Percentiles rank a stretch among this genome's conserved stretches.
Conservation (phyloP, 2,113 vertebrate genomes). For the Parus major region DNA sequence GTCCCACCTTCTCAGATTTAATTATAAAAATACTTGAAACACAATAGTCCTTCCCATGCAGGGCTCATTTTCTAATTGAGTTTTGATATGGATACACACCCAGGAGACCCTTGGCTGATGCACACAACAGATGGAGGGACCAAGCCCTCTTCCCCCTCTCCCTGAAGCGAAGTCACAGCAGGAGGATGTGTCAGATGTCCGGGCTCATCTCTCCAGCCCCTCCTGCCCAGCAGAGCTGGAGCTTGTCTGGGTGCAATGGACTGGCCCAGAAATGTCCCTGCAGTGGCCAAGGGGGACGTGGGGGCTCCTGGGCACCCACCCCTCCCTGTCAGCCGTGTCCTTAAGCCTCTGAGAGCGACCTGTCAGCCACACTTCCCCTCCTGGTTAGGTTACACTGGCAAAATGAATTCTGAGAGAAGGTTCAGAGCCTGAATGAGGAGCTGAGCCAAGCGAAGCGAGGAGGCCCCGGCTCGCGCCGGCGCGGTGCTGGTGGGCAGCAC, state of each 20-base stretch:
- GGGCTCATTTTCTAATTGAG: slow-evolving; percentile 35
- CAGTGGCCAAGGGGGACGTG: no score
- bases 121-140: slow-evolving; percentile 4
- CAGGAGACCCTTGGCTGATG: background rate
- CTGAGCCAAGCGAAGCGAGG: rapidly evolving
- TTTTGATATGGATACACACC: background rate
- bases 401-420: background rate
- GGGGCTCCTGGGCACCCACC: background rate
- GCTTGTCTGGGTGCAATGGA: rapidly evolving
- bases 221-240: background rate
- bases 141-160: background rate
- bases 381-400: background rate
- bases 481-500: slow-evolving; percentile 19
- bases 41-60: background rate
- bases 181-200: background rate
- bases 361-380: background rate
- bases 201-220: background rate
- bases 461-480: background rate
- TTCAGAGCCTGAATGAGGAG: background rate
- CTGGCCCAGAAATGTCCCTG: rapidly evolving
- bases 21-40: slow-evolving; percentile 16
- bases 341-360: background rate
- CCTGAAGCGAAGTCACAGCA: background rate
- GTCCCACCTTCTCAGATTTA: background rate
- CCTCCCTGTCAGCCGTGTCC: rapidly evolving